These are phyloP conservation scores for Botia almorhae DNA, from an alignment of 2,797 vertebrate species.

Conservation along the genomic window DNA sequence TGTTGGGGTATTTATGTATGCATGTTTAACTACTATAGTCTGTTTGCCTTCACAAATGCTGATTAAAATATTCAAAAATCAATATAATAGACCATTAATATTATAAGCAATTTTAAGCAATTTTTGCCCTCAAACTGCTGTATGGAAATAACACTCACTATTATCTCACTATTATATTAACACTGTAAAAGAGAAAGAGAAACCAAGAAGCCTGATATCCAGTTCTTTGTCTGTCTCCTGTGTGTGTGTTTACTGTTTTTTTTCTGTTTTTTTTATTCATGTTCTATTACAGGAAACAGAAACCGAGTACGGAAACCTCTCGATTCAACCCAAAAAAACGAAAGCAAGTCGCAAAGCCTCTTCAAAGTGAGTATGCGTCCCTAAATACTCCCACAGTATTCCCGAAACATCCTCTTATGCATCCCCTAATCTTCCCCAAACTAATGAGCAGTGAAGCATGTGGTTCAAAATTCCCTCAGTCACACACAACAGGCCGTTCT, in stretches of 20 bases:
- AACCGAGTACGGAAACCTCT: constrained; percentile 90
- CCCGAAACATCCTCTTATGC: not conserved
- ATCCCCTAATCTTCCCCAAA: constrained; percentile 51
- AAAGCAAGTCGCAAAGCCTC: constrained; percentile 83
- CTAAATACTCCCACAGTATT: not conserved
- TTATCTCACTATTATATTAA: not conserved
- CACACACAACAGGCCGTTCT: constrained; percentile 34
- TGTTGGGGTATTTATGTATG: not conserved
- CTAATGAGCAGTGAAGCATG: constrained; percentile 43
- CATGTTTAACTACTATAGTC: not conserved
- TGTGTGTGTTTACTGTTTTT: not conserved
- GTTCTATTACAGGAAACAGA: constrained; percentile 73
- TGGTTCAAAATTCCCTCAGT: constrained; percentile 56
- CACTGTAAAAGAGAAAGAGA: not conserved
- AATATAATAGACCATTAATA: not conserved
- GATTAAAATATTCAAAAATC: not conserved
- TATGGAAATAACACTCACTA: not conserved
- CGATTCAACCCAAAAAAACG: constrained; percentile 79
- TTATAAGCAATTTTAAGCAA: not conserved
- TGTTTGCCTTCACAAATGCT: not conserved
- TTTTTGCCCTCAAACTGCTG: constrained; percentile 20
- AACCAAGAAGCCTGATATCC: not conserved
- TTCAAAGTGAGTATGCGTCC: constrained; percentile 80
- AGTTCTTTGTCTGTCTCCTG: not conserved
- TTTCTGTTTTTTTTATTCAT: constrained; percentile 25